A percentile compares a stretch with the other conserved stretches of the same genome.
Conservation (phyloP, 2,113 vertebrate species). For the Hippocampus zosterae region DNA sequence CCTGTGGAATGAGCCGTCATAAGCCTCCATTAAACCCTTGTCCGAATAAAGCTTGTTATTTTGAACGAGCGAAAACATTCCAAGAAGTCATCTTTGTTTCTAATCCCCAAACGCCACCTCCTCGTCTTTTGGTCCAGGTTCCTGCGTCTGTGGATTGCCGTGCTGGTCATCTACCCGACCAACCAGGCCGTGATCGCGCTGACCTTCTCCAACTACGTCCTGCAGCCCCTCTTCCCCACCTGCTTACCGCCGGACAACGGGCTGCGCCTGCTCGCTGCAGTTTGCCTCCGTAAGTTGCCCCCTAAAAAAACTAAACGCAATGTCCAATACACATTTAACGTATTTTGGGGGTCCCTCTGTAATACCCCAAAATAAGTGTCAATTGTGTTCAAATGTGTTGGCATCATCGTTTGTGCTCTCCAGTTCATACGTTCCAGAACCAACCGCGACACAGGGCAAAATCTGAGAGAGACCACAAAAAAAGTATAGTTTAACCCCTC, state of each 20-base stretch:
- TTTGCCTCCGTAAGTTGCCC: conserved; percentile 83
- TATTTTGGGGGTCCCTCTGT: too few species aligned
- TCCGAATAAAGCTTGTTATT: neutral
- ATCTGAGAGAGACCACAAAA: too few species aligned
- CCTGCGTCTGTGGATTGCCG: conserved; percentile 87
- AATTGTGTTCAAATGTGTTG: too few species aligned
- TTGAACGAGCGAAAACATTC: neutral
- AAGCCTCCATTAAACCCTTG: conserved; percentile 33
- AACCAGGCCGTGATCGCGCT: conserved; percentile 91
- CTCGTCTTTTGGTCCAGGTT: conserved; percentile 64
- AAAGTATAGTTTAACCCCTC: too few species aligned
- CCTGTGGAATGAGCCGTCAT: conserved; percentile 38
- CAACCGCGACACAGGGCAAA: too few species aligned
- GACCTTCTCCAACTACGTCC: conserved; percentile 89
- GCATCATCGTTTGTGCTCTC: too few species aligned
- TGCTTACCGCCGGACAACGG: conserved; percentile 83
- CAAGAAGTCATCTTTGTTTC: neutral
- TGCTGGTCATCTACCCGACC: conserved; percentile 91
- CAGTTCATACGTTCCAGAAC: too few species aligned
- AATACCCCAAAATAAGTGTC: too few species aligned
- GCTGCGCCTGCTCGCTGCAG: conserved; percentile 80
- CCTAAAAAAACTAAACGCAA: too few species aligned
- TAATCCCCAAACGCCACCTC: neutral
- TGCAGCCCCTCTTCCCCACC: conserved; percentile 88
- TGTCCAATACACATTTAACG: too few species aligned